Conservation (phyloP, 2,113 vertebrate genomes). For the Myanophis thanlyinensis region DNA sequence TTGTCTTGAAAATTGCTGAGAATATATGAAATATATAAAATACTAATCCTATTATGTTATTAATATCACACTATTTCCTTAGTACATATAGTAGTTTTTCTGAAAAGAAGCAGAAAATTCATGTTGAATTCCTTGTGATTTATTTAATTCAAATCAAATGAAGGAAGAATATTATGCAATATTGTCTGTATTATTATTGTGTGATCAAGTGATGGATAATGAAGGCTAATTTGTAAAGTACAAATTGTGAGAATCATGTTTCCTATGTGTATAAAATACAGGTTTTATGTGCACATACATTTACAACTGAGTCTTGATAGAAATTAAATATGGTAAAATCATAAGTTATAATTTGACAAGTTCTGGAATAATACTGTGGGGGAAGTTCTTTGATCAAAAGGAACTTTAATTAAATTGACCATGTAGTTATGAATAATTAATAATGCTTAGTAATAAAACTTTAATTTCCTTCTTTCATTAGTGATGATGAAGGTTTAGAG, state of each 20-base stretch:
- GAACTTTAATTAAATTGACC: not conserved
- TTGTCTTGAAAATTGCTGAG: not conserved
- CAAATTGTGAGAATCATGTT: not conserved
- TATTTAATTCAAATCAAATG: not conserved
- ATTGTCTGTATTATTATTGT: not conserved
- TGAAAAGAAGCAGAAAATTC: not conserved
- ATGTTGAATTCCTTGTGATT: not conserved
- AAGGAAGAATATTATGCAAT: not conserved
- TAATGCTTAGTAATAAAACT: conserved; percentile 23
- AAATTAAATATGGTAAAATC: not conserved
- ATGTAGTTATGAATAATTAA: not conserved
- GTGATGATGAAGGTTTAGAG: conserved; percentile 69
- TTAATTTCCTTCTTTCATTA: conserved; percentile 63
- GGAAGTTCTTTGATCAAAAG: not conserved
- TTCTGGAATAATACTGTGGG: not conserved
- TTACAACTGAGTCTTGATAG: not conserved
- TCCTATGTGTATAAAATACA: not conserved
- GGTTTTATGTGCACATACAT: not conserved
- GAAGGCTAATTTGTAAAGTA: not conserved
- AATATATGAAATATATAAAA: not conserved
- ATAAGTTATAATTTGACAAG: not conserved
- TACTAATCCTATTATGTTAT: not conserved
- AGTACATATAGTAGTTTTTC: not conserved
- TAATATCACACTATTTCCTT: not conserved
- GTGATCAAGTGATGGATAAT: not conserved